Conservation (phyloP, 2,888 invertebrate genomes). For the Oeneis ivallda region DNA sequence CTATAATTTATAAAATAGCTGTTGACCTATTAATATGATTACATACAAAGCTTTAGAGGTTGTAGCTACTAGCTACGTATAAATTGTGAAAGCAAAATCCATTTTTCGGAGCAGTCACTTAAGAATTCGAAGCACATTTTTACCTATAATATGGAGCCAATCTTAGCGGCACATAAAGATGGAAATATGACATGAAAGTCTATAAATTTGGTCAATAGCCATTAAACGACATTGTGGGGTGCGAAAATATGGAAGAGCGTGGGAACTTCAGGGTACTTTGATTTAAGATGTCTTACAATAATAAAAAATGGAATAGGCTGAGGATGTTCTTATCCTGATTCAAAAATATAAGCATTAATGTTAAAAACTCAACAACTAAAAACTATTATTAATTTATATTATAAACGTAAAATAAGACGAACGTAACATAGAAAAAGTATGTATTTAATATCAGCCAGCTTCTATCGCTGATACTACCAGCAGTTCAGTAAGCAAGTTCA, state of each 20-base stretch:
- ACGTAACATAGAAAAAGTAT: no score
- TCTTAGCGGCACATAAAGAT: conserved; percentile 70
- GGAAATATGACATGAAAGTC: conserved; percentile 77
- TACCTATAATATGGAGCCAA: conserved; percentile 49
- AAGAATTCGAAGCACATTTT: conserved; percentile 24
- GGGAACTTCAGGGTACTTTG: conserved; percentile 72
- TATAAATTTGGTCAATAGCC: conserved; percentile 79
- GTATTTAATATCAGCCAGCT: no score
- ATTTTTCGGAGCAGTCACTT: conserved; percentile 7
- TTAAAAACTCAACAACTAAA: background rate
- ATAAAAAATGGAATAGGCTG: conserved; percentile 50
- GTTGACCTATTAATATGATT: no score
- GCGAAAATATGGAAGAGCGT: conserved; percentile 77
- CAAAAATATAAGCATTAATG: background rate
- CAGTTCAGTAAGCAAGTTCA: no score
- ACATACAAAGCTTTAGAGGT: background rate
- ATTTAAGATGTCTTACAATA: conserved; percentile 59
- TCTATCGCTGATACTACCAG: no score
- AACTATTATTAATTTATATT: no score
- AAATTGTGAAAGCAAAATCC: background rate
- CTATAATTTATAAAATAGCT: background rate
- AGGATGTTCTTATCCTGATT: background rate
- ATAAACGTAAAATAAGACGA: no score
- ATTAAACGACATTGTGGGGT: conserved; percentile 77
- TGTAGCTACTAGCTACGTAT: no score